Evolutionary conservation across 2,797 vertebrate species (phyloP).

Genomic region (Otus scops): DNA sequence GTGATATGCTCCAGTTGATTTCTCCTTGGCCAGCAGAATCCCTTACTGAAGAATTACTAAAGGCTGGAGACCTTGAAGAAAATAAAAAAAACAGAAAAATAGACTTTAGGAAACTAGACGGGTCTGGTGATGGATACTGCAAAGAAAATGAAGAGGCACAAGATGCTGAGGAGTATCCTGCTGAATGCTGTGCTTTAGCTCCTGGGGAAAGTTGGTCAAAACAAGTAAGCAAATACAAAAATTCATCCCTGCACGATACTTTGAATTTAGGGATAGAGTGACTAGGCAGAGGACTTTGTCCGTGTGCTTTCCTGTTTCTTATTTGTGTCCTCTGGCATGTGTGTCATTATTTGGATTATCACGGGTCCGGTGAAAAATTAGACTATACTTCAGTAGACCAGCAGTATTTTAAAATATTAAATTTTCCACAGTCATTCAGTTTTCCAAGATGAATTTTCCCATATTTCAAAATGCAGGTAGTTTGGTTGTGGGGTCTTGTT

Average conservation of each 20-base stretch:
- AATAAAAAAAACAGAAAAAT: background rate
- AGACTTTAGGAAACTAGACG: background rate
- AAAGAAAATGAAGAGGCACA: background rate
- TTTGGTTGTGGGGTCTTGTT: background rate
- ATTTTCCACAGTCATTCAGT: background rate
- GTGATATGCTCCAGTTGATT: background rate
- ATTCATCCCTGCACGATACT: accelerated
- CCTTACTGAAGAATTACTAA: background rate
- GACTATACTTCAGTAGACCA: background rate
- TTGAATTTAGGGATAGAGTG: background rate
- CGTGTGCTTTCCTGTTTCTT: background rate
- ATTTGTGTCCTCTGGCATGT: background rate
- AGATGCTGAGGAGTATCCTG: background rate
- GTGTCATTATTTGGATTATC: background rate
- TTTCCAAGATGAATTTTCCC: background rate
- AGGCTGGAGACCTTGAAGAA: background rate
- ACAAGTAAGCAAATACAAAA: slow-evolving; percentile 68
- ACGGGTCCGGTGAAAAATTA: background rate
- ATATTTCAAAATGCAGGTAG: background rate
- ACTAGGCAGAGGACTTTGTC: background rate
- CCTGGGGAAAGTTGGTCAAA: background rate
- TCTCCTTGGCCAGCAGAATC: background rate
- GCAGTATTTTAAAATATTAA: background rate
- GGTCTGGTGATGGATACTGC: background rate
- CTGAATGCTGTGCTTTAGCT: background rate